Evolutionary conservation across 2,113 vertebrate genomes (phyloP).

Genomic region (Trematocara marginatum): DNA sequence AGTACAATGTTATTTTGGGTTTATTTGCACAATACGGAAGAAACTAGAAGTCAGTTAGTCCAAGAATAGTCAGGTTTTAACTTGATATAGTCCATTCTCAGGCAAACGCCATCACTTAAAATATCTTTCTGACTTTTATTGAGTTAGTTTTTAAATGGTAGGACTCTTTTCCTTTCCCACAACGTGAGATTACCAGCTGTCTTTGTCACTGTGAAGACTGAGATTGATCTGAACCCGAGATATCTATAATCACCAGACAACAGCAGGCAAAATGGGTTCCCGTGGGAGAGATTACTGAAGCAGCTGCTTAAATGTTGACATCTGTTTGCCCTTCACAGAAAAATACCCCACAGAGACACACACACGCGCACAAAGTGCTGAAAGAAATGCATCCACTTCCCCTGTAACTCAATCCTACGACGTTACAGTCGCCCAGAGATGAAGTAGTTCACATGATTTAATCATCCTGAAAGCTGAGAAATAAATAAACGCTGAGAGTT

Average conservation of each 20-base stretch:
- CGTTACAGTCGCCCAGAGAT: neutral
- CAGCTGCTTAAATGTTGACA: conserved; percentile 31
- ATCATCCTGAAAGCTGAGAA: neutral
- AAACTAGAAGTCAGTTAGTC: neutral
- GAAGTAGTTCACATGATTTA: neutral
- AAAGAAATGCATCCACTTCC: neutral
- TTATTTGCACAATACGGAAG: neutral
- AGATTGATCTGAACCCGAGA: conserved; percentile 8
- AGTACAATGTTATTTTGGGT: neutral
- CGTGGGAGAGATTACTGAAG: neutral
- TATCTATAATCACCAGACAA: conserved; percentile 32
- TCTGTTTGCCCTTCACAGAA: conserved; percentile 20
- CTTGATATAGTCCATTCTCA: neutral
- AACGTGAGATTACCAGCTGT: neutral
- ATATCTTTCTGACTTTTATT: neutral
- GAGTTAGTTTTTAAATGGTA: fast-evolving
- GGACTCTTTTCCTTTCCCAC: neutral
- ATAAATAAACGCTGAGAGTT: neutral
- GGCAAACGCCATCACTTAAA: neutral
- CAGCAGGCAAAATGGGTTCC: neutral
- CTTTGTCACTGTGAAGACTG: neutral
- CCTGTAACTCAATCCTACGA: neutral
- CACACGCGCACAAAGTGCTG: neutral
- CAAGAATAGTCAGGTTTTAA: neutral
- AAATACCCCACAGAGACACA: conserved; percentile 5